phyloP scores from a whole-genome alignment of 2,113 vertebrate genomes.

The Chauna torquata region DNA sequence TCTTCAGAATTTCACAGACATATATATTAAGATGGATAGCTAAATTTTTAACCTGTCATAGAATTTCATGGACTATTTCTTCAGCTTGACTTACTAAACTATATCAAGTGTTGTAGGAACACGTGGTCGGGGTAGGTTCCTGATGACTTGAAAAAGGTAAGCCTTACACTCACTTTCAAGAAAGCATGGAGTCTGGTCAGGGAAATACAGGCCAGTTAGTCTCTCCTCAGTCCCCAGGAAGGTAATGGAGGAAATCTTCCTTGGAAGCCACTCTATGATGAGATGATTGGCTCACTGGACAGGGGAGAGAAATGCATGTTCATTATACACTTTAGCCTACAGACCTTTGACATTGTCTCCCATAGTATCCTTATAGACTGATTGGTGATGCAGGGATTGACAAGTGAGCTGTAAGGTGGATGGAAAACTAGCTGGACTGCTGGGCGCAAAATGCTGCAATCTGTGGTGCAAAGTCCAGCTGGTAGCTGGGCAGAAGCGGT shows the following conservation, averaged over 20 bases:
- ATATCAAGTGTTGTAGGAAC: neutral
- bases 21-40: neutral
- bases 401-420: neutral
- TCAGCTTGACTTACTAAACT: neutral
- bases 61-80: neutral
- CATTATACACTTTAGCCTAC: neutral
- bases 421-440: neutral
- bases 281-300: neutral
- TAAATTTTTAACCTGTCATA: neutral
- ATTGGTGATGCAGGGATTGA: neutral
- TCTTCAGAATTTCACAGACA: neutral
- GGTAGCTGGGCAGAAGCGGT: too few species aligned
- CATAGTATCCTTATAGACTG: neutral
- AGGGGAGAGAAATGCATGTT: neutral
- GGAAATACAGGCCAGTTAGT: neutral
- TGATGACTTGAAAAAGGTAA: neutral
- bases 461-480: neutral
- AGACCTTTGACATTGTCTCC: neutral
- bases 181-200: neutral
- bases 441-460: neutral
- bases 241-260: neutral
- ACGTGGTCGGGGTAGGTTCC: neutral
- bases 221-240: neutral
- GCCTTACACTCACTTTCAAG: neutral
- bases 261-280: neutral